Percentiles rank a stretch among this genome's conserved stretches.
Evolutionary conservation across 2,113 vertebrate genomes (phyloP).

Genomic region (Australoheros scitulus): DNA sequence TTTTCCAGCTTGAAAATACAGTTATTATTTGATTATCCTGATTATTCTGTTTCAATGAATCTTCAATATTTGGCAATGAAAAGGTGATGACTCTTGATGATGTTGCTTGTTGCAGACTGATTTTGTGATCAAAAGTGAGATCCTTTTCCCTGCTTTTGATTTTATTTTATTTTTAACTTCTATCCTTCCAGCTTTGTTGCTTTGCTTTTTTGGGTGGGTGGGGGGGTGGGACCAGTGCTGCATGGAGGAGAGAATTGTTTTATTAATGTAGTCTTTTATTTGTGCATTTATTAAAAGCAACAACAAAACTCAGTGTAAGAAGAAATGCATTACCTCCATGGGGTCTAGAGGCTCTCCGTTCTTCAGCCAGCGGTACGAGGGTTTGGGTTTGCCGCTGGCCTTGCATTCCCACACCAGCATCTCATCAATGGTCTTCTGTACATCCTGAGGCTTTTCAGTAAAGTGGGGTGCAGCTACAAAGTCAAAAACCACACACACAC

Average conservation of each 20-base stretch:
- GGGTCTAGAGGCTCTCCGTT: conserved; percentile 87
- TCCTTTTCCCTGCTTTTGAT: neutral
- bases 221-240: neutral
- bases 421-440: conserved; percentile 88
- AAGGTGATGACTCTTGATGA: neutral
- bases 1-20: neutral
- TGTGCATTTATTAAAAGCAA: neutral
- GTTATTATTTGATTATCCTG: neutral
- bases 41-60: neutral
- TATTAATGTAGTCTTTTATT: too few relatives aligned
- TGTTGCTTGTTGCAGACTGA: neutral
- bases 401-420: conserved; percentile 91
- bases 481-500: conserved; percentile 12
- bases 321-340: conserved; percentile 68
- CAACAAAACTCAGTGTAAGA: neutral
- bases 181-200: neutral
- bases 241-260: neutral
- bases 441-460: conserved; percentile 86
- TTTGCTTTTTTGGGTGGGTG: neutral
- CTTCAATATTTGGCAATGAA: conserved; percentile 2
- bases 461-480: conserved; percentile 88
- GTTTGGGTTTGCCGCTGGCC: conserved; percentile 89
- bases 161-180: neutral
- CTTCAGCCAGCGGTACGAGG: conserved; percentile 92
- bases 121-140: neutral